Conservation (phyloP, 1,140 invertebrate species). For the Heliconius nattereri region DNA sequence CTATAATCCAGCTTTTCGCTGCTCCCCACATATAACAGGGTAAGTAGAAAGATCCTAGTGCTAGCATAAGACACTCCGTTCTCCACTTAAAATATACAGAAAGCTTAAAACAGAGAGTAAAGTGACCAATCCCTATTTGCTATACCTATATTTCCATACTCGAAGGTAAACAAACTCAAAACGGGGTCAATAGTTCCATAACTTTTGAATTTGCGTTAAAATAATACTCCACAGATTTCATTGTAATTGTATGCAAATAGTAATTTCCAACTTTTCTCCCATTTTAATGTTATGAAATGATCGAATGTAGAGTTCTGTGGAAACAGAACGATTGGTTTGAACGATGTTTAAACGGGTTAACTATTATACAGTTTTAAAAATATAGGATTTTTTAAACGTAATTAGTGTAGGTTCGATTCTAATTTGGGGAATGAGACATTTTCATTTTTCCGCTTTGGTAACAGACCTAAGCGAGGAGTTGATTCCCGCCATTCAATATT, state of each 20-base stretch:
- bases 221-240: background rate
- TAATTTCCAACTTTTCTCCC: background rate
- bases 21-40: background rate
- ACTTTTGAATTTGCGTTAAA: constrained; percentile 5
- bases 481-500: background rate
- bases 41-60: background rate
- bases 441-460: too few species aligned
- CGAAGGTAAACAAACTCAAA: background rate
- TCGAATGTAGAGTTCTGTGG: constrained; percentile 2
- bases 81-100: too few species aligned
- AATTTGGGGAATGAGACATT: too few species aligned
- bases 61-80: too few species aligned
- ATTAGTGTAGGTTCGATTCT: too few species aligned
- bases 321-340: background rate
- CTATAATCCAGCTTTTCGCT: background rate
- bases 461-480: background rate
- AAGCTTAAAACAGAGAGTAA: too few species aligned
- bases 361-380: too few species aligned
- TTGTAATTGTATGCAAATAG: constrained; percentile 1
- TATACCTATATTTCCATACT: too few species aligned
- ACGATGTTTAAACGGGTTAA: background rate
- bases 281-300: constrained; percentile 9
- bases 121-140: too few species aligned
- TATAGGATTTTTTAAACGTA: too few species aligned
- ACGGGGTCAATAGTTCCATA: background rate